Evolutionary conservation across 1,140 invertebrate species (phyloP).

Genomic region (Lepidurus apus): DNA sequence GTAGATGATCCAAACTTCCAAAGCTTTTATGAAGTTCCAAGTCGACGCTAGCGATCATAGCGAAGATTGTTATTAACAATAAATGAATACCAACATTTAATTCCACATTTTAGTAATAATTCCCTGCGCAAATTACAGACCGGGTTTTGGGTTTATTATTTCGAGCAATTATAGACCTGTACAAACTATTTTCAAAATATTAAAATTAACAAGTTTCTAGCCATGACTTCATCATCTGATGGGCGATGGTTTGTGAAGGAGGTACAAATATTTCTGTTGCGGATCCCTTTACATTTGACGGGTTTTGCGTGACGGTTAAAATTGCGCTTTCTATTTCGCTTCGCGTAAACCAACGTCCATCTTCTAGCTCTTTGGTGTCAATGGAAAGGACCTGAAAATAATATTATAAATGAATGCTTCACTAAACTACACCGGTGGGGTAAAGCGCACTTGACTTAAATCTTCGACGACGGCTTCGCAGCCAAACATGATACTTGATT

Average conservation of each 20-base stretch:
- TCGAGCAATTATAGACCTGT: no score
- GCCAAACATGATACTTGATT: slow-evolving; percentile 53
- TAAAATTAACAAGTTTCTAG: slow-evolving; percentile 31
- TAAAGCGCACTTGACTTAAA: slow-evolving; percentile 24
- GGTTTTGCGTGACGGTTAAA: slow-evolving; percentile 42
- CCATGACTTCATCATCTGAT: slow-evolving; percentile 52
- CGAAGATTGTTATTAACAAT: background rate
- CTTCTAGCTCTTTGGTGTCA: slow-evolving; percentile 48
- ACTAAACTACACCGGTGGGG: slow-evolving; percentile 1
- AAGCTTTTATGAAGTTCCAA: background rate
- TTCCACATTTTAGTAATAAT: no score
- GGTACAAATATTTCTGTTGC: slow-evolving; percentile 47
- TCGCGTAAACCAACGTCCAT: slow-evolving; percentile 52
- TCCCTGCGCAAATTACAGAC: no score
- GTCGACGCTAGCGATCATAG: background rate
- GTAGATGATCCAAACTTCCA: background rate
- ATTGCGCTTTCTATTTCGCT: slow-evolving; percentile 46
- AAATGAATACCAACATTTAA: no score
- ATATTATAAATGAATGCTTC: slow-evolving; percentile 1
- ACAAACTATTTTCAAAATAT: background rate
- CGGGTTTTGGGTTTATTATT: no score
- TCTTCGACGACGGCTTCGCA: slow-evolving; percentile 45
- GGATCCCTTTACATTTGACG: slow-evolving; percentile 29
- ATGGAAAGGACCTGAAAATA: slow-evolving; percentile 24
- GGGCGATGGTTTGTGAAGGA: slow-evolving; percentile 51